Percentiles rank a stretch among this genome's conserved stretches.
phyloP scores from a whole-genome alignment of 2,888 invertebrate species.

The Coremacera marginata region DNA sequence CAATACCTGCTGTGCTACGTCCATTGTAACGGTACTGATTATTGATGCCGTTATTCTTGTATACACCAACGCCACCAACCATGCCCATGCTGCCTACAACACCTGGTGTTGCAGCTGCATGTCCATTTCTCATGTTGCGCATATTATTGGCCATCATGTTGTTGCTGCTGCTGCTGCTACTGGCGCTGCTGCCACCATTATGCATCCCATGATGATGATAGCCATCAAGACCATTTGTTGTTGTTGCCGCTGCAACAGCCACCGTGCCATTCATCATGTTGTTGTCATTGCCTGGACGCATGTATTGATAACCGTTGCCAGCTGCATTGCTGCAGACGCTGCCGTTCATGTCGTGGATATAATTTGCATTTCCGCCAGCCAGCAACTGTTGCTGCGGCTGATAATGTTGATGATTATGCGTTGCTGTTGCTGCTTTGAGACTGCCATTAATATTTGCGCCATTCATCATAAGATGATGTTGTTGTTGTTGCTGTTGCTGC shows the following conservation, averaged over 20 bases:
- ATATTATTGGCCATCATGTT: slow-evolving; percentile 51
- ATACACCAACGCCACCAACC: slow-evolving; percentile 50
- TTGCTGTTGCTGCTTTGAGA: slow-evolving; percentile 42
- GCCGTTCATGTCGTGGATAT: slow-evolving; percentile 39
- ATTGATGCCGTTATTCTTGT: slow-evolving; percentile 66
- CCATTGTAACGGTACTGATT: slow-evolving; percentile 69
- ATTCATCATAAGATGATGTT: slow-evolving; percentile 52
- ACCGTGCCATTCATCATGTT: slow-evolving; percentile 36
- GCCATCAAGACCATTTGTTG: slow-evolving; percentile 9
- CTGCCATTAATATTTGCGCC: slow-evolving; percentile 44
- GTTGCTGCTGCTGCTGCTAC: slow-evolving; percentile 36
- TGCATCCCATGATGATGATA: slow-evolving; percentile 23
- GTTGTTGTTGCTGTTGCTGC: slow-evolving; percentile 52
- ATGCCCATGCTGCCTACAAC: slow-evolving; percentile 36
- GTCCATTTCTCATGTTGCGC: slow-evolving; percentile 57
- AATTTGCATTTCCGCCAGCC: slow-evolving; percentile 46
- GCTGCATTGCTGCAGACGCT: slow-evolving; percentile 35
- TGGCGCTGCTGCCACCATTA: slow-evolving; percentile 34
- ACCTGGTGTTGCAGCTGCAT: slow-evolving; percentile 46
- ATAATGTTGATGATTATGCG: slow-evolving; percentile 44
- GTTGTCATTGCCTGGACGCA: slow-evolving; percentile 37
- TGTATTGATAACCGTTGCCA: slow-evolving; percentile 45
- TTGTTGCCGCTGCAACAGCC: slow-evolving; percentile 20
- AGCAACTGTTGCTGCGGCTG: slow-evolving; percentile 42
- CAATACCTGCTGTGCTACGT: slow-evolving; percentile 60